phyloP scores from a whole-genome alignment of 1,140 invertebrate genomes.

The Apis florea region DNA sequence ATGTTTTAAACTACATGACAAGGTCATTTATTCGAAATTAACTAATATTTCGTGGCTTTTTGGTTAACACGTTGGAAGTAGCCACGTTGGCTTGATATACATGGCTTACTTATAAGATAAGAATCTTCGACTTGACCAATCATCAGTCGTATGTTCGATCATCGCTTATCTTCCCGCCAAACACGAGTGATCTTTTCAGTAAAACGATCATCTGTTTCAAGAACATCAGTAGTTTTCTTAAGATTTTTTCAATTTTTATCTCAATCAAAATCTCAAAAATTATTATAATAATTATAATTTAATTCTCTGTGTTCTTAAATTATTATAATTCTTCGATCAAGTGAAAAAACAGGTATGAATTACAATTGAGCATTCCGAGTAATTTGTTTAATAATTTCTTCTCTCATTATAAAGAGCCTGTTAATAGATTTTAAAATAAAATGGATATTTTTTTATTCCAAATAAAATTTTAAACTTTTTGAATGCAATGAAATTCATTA shows the following conservation, averaged over 20 bases:
- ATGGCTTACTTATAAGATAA: constrained; percentile 12
- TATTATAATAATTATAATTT: neutral
- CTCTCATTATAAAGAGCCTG: neutral
- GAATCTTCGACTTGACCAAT: constrained; percentile 16
- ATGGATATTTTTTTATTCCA: neutral
- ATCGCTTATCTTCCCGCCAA: constrained; percentile 45
- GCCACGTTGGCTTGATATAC: constrained; percentile 42
- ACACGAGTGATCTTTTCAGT: constrained; percentile 28
- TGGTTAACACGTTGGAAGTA: constrained; percentile 41
- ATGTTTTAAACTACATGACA: constrained; percentile 32
- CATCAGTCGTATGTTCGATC: neutral
- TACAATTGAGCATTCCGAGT: neutral
- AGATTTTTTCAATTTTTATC: neutral
- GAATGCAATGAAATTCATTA: neutral
- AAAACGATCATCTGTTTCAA: constrained; percentile 7
- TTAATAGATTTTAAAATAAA: neutral
- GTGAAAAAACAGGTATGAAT: constrained; percentile 6
- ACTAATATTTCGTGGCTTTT: constrained; percentile 32
- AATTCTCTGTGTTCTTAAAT: neutral
- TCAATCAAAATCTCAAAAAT: too few species aligned
- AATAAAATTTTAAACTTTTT: neutral
- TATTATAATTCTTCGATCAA: neutral
- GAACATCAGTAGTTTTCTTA: neutral
- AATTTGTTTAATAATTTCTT: neutral
- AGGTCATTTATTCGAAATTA: constrained; percentile 30